These are phyloP conservation scores for Bubalus kerabau DNA, from an alignment of 2,113 vertebrate genomes.

Conservation along the genomic window DNA sequence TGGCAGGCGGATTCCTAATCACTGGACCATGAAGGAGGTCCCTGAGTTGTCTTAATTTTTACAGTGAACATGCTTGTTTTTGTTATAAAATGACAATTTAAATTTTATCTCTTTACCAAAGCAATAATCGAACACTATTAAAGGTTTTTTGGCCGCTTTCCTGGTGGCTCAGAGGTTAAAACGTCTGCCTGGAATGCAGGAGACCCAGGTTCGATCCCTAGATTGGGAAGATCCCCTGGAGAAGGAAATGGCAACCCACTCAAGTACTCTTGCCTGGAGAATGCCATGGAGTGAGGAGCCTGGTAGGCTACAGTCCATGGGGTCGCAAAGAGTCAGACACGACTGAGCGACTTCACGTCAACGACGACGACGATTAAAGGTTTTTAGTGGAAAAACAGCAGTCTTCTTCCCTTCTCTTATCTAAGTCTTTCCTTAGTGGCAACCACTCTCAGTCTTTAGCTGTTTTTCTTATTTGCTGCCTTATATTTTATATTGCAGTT, in stretches of 20 bases:
- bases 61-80: neutral
- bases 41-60: neutral
- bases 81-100: slow-evolving; percentile 5
- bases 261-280: too few species aligned
- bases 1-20: neutral
- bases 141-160: neutral
- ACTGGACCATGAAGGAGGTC: neutral
- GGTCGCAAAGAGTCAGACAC: too few species aligned
- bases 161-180: too few species aligned
- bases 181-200: too few species aligned
- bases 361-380: neutral
- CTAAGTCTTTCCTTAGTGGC: neutral
- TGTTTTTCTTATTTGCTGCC: neutral
- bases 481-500: neutral
- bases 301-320: too few species aligned
- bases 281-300: too few species aligned
- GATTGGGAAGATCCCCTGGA: too few species aligned
- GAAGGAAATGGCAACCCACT: too few species aligned
- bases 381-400: neutral
- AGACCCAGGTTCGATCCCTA: too few species aligned
- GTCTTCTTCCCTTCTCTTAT: neutral
- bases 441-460: neutral
- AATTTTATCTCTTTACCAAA: neutral
- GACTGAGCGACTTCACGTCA: too few species aligned
- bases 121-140: neutral